Evolutionary conservation across 2,113 vertebrate species (phyloP), one percentile per base, ranked within the genome.

Genomic region (Dicentrarchus labrax): DNA sequence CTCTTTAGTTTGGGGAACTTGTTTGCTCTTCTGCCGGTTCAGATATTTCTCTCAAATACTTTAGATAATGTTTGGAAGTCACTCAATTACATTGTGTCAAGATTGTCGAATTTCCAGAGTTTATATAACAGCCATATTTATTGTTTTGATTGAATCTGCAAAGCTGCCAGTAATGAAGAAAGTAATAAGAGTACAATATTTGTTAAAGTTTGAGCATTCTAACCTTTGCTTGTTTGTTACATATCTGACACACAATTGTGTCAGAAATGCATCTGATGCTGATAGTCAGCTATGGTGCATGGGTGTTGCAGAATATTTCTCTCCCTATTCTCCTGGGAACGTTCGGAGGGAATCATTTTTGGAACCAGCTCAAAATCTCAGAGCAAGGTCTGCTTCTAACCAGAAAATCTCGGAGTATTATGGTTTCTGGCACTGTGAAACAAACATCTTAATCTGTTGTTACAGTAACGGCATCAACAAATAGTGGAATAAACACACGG

Each of bases 401-500:
- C 69, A 78, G 41, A 72, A 61, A 76, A 87, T 62, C 21, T 60
- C 48, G 6, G 54, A 57, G 24, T 45, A 43, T 74, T 75, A 24
- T 59, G 53, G 75, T 59, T 80, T 84, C 59, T 79, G 83, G 85
- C 80, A 64, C 2, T 0, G 61, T 8, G 8, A 80, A 68, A 48
- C 45, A 81, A 60, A 59, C 16, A 6, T 72, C 5, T 73, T 74
- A 24, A 76, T 70, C 45, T 69, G 82, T 86, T 86, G 82, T 88
- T 90, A 83, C 61, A 81, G 87, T 83, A 88, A 89, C 83, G 10
- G 22, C 41, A 9, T 82, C 80, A 82, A 83, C 89, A 88, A 85
- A 87, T 38, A 82, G 67, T 75, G 56, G 64, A 78, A 80, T 86
- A 85, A 86, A 86, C 48, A 47, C 45, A 11, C 53, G 1, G 17